Evolutionary conservation across 1,140 invertebrate species (phyloP).

Genomic region (Dendroctonus ponderosae): DNA sequence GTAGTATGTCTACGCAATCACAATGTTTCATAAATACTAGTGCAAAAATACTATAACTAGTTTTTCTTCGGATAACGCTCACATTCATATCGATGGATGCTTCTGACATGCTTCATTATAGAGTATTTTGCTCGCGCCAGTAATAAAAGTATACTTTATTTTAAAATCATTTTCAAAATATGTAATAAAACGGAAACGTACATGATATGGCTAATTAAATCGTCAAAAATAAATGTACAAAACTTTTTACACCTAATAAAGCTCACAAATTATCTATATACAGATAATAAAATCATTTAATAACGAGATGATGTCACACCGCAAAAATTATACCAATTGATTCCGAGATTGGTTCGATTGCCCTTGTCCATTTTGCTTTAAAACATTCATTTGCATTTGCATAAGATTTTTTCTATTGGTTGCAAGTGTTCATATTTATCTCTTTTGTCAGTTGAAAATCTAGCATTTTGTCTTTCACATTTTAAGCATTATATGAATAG

Average conservation of each 20-base stretch:
- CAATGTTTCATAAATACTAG: conserved; percentile 48
- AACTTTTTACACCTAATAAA: conserved; percentile 36
- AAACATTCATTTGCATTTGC: too few relatives aligned
- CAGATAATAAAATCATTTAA: conserved; percentile 26
- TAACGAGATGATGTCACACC: too few relatives aligned
- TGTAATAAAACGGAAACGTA: conserved; percentile 28
- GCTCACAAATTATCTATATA: conserved; percentile 24
- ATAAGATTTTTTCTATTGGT: too few relatives aligned
- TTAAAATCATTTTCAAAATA: conserved; percentile 35
- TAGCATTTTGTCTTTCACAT: too few relatives aligned
- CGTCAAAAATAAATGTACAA: conserved; percentile 35
- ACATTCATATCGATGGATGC: conserved; percentile 32
- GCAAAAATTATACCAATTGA: too few relatives aligned
- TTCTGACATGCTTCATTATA: conserved; percentile 22
- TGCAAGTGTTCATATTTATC: too few relatives aligned
- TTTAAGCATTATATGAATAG: too few relatives aligned
- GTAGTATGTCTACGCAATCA: conserved; percentile 44
- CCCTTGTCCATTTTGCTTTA: too few relatives aligned
- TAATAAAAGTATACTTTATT: conserved; percentile 34
- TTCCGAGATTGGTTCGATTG: too few relatives aligned
- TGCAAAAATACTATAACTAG: conserved; percentile 50
- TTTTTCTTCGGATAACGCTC: conserved; percentile 34
- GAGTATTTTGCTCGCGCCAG: conserved; percentile 7
- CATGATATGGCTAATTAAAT: conserved; percentile 32
- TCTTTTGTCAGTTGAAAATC: too few relatives aligned